phyloP scores from a whole-genome alignment of 2,888 invertebrate genomes.

The Erebia ligea region DNA sequence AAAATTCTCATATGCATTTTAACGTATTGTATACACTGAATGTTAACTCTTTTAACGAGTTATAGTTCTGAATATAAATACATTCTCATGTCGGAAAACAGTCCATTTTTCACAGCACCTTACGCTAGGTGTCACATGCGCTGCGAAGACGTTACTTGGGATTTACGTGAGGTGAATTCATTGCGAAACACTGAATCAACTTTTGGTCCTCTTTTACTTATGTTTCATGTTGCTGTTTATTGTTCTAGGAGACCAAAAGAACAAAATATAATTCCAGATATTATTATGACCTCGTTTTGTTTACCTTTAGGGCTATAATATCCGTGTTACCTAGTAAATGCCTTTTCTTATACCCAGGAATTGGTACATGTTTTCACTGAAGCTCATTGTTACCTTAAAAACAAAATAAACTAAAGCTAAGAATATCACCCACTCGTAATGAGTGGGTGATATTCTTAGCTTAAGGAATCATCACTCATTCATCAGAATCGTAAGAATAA shows the following conservation, averaged over 20 bases:
- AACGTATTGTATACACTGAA: slow-evolving; percentile 65
- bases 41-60: slow-evolving; percentile 78
- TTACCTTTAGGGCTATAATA: not conserved
- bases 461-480: no score
- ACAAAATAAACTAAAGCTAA: no score
- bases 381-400: no score
- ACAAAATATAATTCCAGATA: not conserved
- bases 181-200: slow-evolving; percentile 62
- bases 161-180: slow-evolving; percentile 70
- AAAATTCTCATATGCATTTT: not conserved
- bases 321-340: not conserved
- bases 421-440: no score
- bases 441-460: no score
- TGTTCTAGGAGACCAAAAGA: not conserved
- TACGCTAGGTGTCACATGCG: slow-evolving; percentile 76
- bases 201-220: slow-evolving; percentile 58
- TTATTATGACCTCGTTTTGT: not conserved
- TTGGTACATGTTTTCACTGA: no score
- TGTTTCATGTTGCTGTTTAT: slow-evolving; percentile 24
- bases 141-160: slow-evolving; percentile 76
- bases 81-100: slow-evolving; percentile 71
- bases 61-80: slow-evolving; percentile 79
- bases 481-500: not conserved
- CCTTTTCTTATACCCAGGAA: no score
- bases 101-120: slow-evolving; percentile 81